Base-by-base conservation (phyloP, 2,113 vertebrate species). In the Gadus chalcogrammus region DNA sequence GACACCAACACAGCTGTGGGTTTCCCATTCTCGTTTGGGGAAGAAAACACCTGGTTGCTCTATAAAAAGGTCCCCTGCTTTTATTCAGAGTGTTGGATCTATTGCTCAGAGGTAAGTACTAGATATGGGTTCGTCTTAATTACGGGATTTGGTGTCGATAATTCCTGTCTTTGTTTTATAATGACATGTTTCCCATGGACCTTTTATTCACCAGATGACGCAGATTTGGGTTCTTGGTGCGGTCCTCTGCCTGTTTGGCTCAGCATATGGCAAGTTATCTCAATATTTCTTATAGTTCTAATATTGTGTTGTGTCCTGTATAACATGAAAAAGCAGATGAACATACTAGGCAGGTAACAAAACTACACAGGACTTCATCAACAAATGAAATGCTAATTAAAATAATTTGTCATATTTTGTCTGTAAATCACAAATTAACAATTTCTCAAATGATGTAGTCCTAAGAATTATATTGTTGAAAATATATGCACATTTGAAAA, bases 141-240 rank as follows among this genome's bases (percentile, higher is more conserved):
- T 69, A 5, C 68, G 1, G 42, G 42, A 48, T 48, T 12, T 48
- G 8, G 42, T 48, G 17, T 64, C 15, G 13, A 8, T 64, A 62
- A 55, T 52, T 16, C 9, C 3, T 9, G 28, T 28, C 64, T 20
- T 64, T 64, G 15, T 60, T 3, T 3, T 15, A 2, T 5, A 64
- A 24, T 12, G 4, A 27, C 15, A 35, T 13, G 1, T 9, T 12
- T 27, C 4, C 68, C 9, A 20, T 61, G 11, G 9, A 0, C 56
- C 3, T 48, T 68, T 28, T 72, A 11, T 69, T 16, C 61, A 74
- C 75, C 73, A 90, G 86, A 90, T 90, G 86, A 67, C 70, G 24
- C 20, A 66, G n/a, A 60, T 73, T 12, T 87, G 83, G 84, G 69
- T 62, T 73, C 58, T 77, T 27, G 35, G 62, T 69, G 27, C 91